Base-by-base conservation (phyloP, 2,113 vertebrate genomes). In the Mobula hypostoma region DNA sequence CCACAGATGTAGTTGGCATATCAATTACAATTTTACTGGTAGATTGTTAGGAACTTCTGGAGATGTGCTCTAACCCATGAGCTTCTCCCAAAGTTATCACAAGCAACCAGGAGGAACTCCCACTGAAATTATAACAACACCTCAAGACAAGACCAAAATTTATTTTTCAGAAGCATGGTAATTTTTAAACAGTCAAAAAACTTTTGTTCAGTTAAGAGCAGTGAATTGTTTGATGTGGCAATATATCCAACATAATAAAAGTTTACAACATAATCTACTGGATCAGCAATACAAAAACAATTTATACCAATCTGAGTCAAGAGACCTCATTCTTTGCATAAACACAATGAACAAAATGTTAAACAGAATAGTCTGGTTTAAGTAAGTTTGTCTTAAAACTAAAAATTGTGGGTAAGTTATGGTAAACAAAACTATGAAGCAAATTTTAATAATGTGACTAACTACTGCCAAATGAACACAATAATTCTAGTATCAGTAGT, bases 401-500 rank as follows among this genome's bases (percentile, higher is more conserved):
- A 63, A 40, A n/a, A 24, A 48, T 63, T 63, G 61, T 66, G 29
- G 58, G 27, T 2, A 66, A 29, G 8, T 58, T 68, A 2, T 15
- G 66, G 58, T 61, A 61, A 11, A 91, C n/a, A 70, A 90, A 68
- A 19, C 66, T 19, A 21, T 36, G n/a, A 66, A 70, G 61, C 29
- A 32, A 32, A 70, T 70, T 61, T 87, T 87, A 56, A 61, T 70
- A 66, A 4, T 68, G 15, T 21, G n/a, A 36, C 12, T 8, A 92
- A 7, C 7, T 70, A 19, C 70, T 92, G 83, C 40, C 66, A 66
- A n/a, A 68, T 90, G 87, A 8, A 12, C 15, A 36, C 6, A 36
- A 9, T 36, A 93, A 74, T 72, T 40, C 36, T 48, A 95, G 77
- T 94, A 93, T 79, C 77, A 94, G 85, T 85, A 94, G 94, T 95